phyloP scores from a whole-genome alignment of 2,888 invertebrate genomes.

The Drosophila algonquin region DNA sequence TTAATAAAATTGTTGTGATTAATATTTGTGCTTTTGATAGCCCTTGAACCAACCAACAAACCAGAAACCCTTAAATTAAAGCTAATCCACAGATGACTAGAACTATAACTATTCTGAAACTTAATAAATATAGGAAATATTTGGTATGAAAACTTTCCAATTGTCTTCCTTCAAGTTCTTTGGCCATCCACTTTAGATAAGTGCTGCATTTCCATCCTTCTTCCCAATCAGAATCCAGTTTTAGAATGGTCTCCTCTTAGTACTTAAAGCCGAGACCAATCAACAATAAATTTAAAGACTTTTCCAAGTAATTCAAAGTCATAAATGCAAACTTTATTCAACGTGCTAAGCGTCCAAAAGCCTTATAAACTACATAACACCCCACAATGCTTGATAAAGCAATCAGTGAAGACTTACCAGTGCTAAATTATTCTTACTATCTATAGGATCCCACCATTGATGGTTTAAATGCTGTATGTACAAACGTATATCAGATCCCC shows the following conservation, averaged over 20 bases:
- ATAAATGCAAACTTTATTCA: slow-evolving; percentile 62
- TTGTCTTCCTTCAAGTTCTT: not conserved
- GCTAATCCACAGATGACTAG: not conserved
- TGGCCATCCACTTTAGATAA: not conserved
- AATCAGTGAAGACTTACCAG: slow-evolving; percentile 55
- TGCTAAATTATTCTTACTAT: slow-evolving; percentile 28
- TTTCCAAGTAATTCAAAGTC: slow-evolving; percentile 34
- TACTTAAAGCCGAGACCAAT: slow-evolving; percentile 27
- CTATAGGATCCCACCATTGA: slow-evolving; percentile 39
- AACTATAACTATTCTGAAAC: not conserved
- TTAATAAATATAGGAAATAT: not conserved
- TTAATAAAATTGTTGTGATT: slow-evolving; percentile 4
- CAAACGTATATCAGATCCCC: slow-evolving; percentile 35
- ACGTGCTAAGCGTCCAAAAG: slow-evolving; percentile 44
- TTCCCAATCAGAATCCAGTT: not conserved
- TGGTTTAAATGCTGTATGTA: slow-evolving; percentile 47
- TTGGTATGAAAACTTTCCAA: not conserved
- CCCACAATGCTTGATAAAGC: slow-evolving; percentile 40
- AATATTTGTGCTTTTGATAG: slow-evolving; percentile 29
- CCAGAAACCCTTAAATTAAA: not conserved
- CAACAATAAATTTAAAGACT: slow-evolving; percentile 49
- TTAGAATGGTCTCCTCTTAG: not conserved
- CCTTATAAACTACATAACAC: slow-evolving; percentile 42
- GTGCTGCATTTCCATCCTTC: not conserved
- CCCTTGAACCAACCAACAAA: not conserved